Evolutionary conservation across 2,797 vertebrate species (phyloP), one percentile per base, ranked within the genome.

Genomic region (Coregonus ussuriensis): DNA sequence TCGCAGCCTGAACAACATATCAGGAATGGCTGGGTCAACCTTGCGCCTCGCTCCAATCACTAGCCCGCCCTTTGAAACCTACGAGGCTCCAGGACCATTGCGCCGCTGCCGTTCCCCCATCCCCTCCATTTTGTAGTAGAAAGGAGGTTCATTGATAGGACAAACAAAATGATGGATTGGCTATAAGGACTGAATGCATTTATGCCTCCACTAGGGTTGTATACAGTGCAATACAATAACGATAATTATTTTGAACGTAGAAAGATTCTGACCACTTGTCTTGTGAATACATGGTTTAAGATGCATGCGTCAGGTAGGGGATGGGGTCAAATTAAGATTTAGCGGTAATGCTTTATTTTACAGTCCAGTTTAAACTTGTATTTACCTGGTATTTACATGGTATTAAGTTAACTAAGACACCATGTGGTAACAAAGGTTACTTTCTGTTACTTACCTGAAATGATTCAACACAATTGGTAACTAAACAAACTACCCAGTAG

Each of bases 1-100:
- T 88, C 95, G 93, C 88, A 98, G 97, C 90, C 93, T 98, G 81
- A 96, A 90, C 93, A 97, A 96, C 93, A 96, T 98, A 93, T 96
- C 96, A 70, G 96, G 96, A 89, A 95, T 96, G 92, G 94, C 94
- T 2, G 95, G 95, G 88, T 96, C 95, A 35, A 93, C 95, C 9
- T 90, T 97, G 84, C 94, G 95, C 85, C 95, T 97, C 47, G 93
- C 96, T 81, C 96, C 96, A 76, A 94, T 96, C 85, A 94, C 95
- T 82, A 93, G 91, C 82, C 89, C 95, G 0, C 94, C 95, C 66
- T 96, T 93, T 81, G 95, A 96, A 91, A 94, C 93, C 81, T 96
- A 95, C 73, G 93, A 96, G 87, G 88, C 96, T 74, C 91, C 95
- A 4, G 95, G 95, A 87, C 94, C 95, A 1, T 91, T 97, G 74